Percentiles rank a stretch among this genome's conserved stretches.
phyloP scores from a whole-genome alignment of 2,113 vertebrate genomes.

The Chloroceryle aenea region DNA sequence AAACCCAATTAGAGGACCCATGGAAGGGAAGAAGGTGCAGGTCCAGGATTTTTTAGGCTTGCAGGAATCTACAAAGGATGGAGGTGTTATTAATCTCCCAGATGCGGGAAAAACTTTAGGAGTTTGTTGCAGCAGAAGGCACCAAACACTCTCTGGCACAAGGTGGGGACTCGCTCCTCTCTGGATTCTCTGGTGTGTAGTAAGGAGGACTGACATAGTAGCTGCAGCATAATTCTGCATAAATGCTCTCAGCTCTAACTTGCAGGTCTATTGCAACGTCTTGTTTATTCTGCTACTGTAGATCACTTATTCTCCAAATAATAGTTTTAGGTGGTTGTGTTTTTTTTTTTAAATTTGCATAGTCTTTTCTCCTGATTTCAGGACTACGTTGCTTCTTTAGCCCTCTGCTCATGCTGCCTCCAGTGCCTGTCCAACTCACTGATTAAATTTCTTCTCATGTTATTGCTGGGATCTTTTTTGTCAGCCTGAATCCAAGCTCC shows the following conservation, averaged over 20 bases:
- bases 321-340: too few relatives aligned
- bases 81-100: background rate
- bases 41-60: background rate
- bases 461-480: background rate
- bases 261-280: background rate
- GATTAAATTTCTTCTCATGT: background rate
- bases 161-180: accelerated
- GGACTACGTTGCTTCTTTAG: background rate
- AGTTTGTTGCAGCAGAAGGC: background rate
- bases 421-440: background rate
- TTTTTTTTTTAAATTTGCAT: background rate
- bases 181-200: background rate
- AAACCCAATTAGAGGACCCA: background rate
- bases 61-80: background rate
- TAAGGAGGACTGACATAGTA: background rate
- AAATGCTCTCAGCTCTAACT: background rate
- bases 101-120: background rate
- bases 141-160: background rate
- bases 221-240: background rate
- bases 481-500: background rate
- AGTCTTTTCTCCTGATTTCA: background rate
- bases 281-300: background rate
- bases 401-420: background rate
- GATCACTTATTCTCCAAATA: background rate
- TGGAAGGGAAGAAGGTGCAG: background rate